Evolutionary conservation across 2,797 vertebrate genomes (phyloP), one percentile per base, ranked within the genome.

Genomic region (Triplophysa bombifrons): DNA sequence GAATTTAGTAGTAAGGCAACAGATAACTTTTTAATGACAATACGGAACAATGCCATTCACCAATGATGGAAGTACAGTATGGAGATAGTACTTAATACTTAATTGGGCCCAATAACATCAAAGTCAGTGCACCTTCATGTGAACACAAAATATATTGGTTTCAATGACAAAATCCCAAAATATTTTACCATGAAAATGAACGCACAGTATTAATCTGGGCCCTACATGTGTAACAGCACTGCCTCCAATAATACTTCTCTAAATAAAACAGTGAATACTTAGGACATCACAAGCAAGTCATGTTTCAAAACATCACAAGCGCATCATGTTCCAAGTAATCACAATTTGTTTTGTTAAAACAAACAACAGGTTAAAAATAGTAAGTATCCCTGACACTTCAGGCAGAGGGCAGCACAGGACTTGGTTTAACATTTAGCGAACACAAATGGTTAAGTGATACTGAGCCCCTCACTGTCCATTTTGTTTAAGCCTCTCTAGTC

Each of bases 401-500:
- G 72, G 72, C 78, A 56, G 46, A 66, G 41, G 73, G 69, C 75
- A 70, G 55, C 72, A 65, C 76, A 41, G 60, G 66, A 46, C 38
- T 71, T 41, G 73, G 53, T 30, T 2, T 53, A 64, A 73, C 30
- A 7, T 44, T 41, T 64, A 72, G 79, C 64, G 44, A 75, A 66
- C 55, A 55, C 51, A 67, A 69, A 71, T 65, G 44, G 75, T 66
- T 46, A 51, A 82, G 63, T 76, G 55, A 27, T 74, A 64, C 67
- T 73, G 76, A 82, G 80, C 65, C 68, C 7, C 73, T 89, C 84
- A 98, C 80, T 95, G 94, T 88, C 90, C 94, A 0, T 94, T 96
- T 82, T 93, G 94, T 86, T 98, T 93, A 86, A 99, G 91, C 77
- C 93, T 95, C 90, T 99, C 97, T 38, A 99, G 91, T 85, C 96